Percentiles rank a stretch among this genome's conserved stretches.
phyloP scores from a whole-genome alignment of 2,113 vertebrate genomes.

The Ptyas mucosa region DNA sequence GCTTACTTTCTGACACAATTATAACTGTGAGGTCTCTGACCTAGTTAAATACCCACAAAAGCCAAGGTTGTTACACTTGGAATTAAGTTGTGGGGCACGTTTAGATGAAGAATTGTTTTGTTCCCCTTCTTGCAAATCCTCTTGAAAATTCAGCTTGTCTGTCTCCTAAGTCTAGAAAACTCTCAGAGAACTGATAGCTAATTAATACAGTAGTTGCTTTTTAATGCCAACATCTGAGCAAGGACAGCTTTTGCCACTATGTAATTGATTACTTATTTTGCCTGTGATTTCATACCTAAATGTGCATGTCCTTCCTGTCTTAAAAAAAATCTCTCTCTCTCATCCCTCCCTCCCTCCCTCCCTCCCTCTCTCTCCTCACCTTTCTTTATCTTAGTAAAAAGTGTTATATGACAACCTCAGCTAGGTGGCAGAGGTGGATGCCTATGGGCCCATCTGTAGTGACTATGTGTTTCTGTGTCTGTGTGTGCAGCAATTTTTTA shows the following conservation, averaged over 20 bases:
- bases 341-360: too few species aligned
- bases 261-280: neutral
- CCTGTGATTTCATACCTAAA: neutral
- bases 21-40: neutral
- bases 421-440: neutral
- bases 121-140: neutral
- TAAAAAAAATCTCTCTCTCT: neutral
- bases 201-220: neutral
- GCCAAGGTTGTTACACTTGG: neutral
- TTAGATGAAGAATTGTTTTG: neutral
- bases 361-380: neutral
- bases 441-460: neutral
- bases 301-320: neutral
- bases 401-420: neutral
- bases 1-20: slow-evolving; percentile 5
- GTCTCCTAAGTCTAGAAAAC: neutral
- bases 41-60: neutral
- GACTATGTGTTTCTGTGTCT: neutral
- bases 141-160: neutral
- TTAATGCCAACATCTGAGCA: neutral
- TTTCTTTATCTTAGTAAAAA: neutral
- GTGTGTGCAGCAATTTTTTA: neutral
- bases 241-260: neutral
- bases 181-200: neutral
- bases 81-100: neutral